Evolutionary conservation across 1,140 invertebrate genomes (phyloP), one percentile per base, ranked within the genome.

Genomic region (Heterodera schachtii): DNA sequence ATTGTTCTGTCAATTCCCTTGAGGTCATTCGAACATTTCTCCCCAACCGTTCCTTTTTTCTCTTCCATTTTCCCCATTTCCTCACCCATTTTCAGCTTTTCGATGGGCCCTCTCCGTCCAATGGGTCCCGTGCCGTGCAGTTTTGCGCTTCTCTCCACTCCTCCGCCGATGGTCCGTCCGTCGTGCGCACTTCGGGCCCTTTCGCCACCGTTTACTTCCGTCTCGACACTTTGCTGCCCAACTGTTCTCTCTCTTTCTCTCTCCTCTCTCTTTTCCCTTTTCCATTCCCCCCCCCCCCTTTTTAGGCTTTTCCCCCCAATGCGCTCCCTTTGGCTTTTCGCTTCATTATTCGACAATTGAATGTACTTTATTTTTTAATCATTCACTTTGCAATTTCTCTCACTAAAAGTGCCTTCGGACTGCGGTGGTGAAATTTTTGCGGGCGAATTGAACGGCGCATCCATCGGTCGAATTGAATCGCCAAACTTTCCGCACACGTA

Each of bases 331-430:
- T 73, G 86, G 84, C 7, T 91, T 91, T 11, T 67, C 85, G 19
- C 85, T 90, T 13, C 89, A 85, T 13, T 90, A 90, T 75, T 89
- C 87, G 64, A 90, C 90, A 44, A 73, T 89, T 78, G 75, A 89
- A 87, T 81, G 91, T 91, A 84, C 90, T 87, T 75, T 52, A 90
- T 60, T 41, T 31, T 31, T 31, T 31, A 31, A 31, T 0, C 0
- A 31, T 31, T 31, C 1, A n/a, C 1, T 31, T 31, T 31, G 31
- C 31, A 31, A 0, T 31, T 31, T 31, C 31, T 31, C 31, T 31
- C 31, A 31, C 1, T 5, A 70, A 77, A 89, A 91, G 87, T 91
- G n/a, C 85, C 89, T n/a, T 64, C 31, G 69, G 73, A 78, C 16
- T 88, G 87, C 76, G 85, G 85, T 43, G 85, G 81, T 19, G 84